Conservation (phyloP, 2,113 vertebrate genomes). For the Noctilio leporinus region DNA sequence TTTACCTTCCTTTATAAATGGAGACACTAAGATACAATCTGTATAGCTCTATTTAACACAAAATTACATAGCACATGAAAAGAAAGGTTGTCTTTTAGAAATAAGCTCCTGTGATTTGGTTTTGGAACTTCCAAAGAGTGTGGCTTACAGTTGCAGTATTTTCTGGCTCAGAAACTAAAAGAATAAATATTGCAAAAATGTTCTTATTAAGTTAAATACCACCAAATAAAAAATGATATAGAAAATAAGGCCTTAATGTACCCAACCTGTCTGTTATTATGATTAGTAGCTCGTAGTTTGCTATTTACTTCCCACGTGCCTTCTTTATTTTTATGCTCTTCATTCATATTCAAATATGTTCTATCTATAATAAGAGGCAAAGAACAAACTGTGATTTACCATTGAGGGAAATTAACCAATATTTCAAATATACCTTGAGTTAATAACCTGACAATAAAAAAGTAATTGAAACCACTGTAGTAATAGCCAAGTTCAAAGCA, state of each 20-base stretch:
- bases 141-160: background rate
- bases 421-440: slow-evolving; percentile 13
- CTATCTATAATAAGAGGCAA: background rate
- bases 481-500: background rate
- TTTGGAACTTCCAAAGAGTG: background rate
- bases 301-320: background rate
- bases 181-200: background rate
- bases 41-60: background rate
- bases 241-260: background rate
- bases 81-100: background rate
- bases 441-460: slow-evolving; percentile 6
- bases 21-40: background rate
- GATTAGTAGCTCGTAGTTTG: background rate
- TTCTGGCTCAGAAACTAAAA: slow-evolving; percentile 4
- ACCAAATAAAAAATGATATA: background rate
- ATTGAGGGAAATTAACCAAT: background rate
- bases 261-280: background rate
- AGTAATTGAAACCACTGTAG: background rate
- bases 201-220: background rate
- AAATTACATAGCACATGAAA: background rate
- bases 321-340: background rate
- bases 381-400: background rate
- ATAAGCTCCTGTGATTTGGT: background rate
- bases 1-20: background rate
- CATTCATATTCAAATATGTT: background rate